These are phyloP conservation scores for Cisticola juncidis DNA, from an alignment of 2,113 vertebrate species.

Conservation along the genomic window DNA sequence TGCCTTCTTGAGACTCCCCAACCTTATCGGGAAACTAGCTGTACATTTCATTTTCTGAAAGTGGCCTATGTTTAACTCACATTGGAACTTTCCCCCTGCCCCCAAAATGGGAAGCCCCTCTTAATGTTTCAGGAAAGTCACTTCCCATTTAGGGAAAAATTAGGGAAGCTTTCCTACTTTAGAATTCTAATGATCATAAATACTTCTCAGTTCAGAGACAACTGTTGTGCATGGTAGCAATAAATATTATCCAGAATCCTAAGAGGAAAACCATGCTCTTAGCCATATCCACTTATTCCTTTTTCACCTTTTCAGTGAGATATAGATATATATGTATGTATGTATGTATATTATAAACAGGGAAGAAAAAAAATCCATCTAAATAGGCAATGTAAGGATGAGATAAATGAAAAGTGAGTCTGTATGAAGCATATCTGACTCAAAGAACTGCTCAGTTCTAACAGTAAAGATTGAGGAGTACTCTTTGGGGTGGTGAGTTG, in stretches of 20 bases:
- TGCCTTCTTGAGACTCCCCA: background rate
- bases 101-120: background rate
- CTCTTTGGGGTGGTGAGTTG: background rate
- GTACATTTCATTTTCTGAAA: background rate
- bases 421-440: background rate
- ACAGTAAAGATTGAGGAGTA: background rate
- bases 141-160: background rate
- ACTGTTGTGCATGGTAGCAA: background rate
- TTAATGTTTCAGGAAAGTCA: background rate
- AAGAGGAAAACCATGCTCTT: background rate
- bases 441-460: background rate
- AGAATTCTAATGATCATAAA: background rate
- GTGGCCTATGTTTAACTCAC: background rate
- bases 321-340: background rate
- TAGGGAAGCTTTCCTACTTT: background rate
- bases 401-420: background rate
- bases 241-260: background rate
- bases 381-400: background rate
- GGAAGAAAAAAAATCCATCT: background rate
- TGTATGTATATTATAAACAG: background rate
- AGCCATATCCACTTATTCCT: background rate
- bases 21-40: background rate
- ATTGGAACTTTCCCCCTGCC: background rate
- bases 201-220: background rate
- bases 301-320: background rate